A percentile compares a stretch with the other conserved stretches of the same genome.
Evolutionary conservation across 2,797 vertebrate genomes (phyloP).

Genomic region (Perodicticus potto): DNA sequence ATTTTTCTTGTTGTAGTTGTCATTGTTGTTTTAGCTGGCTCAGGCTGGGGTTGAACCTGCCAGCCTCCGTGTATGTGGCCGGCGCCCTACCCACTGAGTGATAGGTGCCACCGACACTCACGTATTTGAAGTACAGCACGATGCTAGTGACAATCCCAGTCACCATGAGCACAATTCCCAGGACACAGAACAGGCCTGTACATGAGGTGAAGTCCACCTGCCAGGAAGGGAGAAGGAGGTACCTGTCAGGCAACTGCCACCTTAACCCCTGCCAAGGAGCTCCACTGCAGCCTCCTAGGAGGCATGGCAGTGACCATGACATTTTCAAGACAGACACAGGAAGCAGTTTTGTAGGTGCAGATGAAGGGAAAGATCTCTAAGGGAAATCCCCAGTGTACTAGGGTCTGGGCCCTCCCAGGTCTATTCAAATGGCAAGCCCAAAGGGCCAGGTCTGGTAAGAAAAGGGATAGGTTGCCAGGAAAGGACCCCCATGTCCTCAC

Average conservation of each 20-base stretch:
- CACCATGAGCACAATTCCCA: slow-evolving; percentile 93
- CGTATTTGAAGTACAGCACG: slow-evolving; percentile 95
- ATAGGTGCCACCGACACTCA: slow-evolving; percentile 83
- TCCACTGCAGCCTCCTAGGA: background rate
- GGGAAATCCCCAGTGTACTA: background rate
- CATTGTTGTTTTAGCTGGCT: too few relatives aligned
- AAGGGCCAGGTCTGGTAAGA: background rate
- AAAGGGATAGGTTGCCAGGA: background rate
- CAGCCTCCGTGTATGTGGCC: too few relatives aligned
- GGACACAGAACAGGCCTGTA: slow-evolving; percentile 93
- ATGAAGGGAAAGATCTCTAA: background rate
- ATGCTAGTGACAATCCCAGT: slow-evolving; percentile 93
- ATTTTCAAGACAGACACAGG: background rate
- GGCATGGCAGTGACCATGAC: background rate
- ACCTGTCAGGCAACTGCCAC: background rate
- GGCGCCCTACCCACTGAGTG: too few relatives aligned
- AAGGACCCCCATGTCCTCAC: slow-evolving; percentile 85
- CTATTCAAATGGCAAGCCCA: background rate
- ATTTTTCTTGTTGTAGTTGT: too few relatives aligned
- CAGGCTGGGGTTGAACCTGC: too few relatives aligned
- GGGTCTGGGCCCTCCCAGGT: background rate
- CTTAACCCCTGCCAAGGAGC: background rate
- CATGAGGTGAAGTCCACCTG: slow-evolving; percentile 99
- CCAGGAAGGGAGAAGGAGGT: background rate
- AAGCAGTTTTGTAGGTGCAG: background rate